A percentile compares a stretch with the other conserved stretches of the same genome.
These are phyloP conservation scores for Abscondita cerata DNA, from an alignment of 2,888 invertebrate genomes.

Conservation along the genomic window DNA sequence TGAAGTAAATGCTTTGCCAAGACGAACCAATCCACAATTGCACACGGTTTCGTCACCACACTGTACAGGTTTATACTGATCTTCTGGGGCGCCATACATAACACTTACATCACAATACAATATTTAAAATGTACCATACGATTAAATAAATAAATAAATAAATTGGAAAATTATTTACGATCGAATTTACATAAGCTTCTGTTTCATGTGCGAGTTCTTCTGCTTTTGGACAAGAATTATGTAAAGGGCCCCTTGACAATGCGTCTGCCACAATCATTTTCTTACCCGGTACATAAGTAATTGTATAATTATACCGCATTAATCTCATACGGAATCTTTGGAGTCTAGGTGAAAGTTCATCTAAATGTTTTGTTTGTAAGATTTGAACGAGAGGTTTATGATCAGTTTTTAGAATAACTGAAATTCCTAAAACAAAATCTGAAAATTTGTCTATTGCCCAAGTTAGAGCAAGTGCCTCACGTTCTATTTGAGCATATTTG, in stretches of 20 bases:
- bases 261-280: slow-evolving; percentile 20
- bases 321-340: slow-evolving; percentile 50
- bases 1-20: no score
- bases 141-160: no score
- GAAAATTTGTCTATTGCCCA: background rate
- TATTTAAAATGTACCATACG: no score
- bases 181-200: no score
- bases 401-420: background rate
- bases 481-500: background rate
- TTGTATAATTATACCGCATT: slow-evolving; percentile 43
- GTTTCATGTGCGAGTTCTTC: no score
- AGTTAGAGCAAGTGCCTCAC: background rate
- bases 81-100: no score
- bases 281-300: slow-evolving; percentile 45
- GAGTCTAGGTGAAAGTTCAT: slow-evolving; percentile 50
- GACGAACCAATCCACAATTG: no score
- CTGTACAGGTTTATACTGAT: no score
- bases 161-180: no score
- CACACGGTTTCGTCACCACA: no score
- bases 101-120: no score
- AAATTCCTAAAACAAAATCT: background rate
- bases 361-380: slow-evolving; percentile 42
- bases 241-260: slow-evolving; percentile 12
- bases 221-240: no score
- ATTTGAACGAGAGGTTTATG: background rate